Evolutionary conservation across 2,888 invertebrate species (phyloP), one percentile per base, ranked within the genome.

Genomic region (Lydus trimaculatus): DNA sequence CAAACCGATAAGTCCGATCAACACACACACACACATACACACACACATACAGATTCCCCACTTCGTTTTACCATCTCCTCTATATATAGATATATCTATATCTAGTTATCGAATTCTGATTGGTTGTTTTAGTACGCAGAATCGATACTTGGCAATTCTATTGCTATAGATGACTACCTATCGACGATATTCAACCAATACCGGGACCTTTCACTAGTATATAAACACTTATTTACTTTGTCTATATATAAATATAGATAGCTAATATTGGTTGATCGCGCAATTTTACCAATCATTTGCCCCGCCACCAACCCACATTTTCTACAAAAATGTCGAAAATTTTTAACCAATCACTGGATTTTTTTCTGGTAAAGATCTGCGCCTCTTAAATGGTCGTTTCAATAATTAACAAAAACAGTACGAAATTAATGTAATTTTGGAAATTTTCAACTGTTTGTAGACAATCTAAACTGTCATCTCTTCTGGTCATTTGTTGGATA

Each of bases 71-170:
- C 48, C 48, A 48, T 20, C 20, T 48, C 20, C 20, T 20, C 9
- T 48, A 48, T n/a, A n/a, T n/a, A n/a, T n/a, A n/a, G n/a, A n/a
- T n/a, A n/a, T n/a, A n/a, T n/a, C n/a, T n/a, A n/a, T n/a, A n/a
- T n/a, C n/a, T 48, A 48, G 11, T 72, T 72, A n/a, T 64, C 70
- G 66, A n/a, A 72, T 71, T 43, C 71, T 76, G 88, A 90, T 90
- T 88, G 90, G 89, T 87, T 87, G 85, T 39, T 61, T 80, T 79
- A 83, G 76, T 73, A 88, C 89, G 88, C 89, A 88, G 86, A 88
- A 89, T 89, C 88, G 89, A 89, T 88, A 87, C 87, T 84, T 85
- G 82, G 84, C 82, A 81, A 84, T 84, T 84, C 82, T 83, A 85
- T 85, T 85, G 85, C 85, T 85, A 85, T 85, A 85, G 85, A 85